A percentile compares a stretch with the other conserved stretches of the same genome.
phyloP scores from a whole-genome alignment of 2,113 vertebrate genomes.

The Morone chrysops region DNA sequence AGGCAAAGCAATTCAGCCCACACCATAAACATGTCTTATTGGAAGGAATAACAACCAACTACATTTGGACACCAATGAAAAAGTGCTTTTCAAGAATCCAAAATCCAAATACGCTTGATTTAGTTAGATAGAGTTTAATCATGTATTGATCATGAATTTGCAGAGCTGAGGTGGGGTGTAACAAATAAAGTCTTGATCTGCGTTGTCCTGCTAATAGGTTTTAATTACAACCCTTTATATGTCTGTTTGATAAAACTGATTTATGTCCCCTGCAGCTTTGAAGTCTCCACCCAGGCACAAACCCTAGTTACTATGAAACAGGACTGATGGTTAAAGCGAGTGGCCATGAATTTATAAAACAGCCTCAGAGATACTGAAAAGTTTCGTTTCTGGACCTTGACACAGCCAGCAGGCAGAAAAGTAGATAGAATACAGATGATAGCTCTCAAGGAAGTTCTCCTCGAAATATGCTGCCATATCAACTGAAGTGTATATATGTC shows the following conservation, averaged over 20 bases:
- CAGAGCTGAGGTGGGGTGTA: constrained; percentile 13
- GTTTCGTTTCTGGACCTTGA: constrained; percentile 18
- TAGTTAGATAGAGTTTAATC: constrained; percentile 28
- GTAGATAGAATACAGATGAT: neutral
- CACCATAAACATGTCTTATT: constrained; percentile 43
- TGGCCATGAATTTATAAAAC: constrained; percentile 38
- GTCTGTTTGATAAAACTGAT: constrained; percentile 44
- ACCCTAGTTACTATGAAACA: constrained; percentile 17
- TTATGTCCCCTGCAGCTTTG: constrained; percentile 31
- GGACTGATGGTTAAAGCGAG: constrained; percentile 24
- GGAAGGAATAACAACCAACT: constrained; percentile 22
- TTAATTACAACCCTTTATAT: constrained; percentile 25
- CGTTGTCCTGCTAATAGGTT: constrained; percentile 2
- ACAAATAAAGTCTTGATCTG: constrained; percentile 40
- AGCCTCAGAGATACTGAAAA: constrained; percentile 14
- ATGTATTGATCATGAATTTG: constrained; percentile 20
- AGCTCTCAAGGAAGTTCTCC: too few relatives aligned
- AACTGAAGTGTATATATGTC: neutral
- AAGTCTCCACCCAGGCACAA: constrained; percentile 28
- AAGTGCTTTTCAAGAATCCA: constrained; percentile 17
- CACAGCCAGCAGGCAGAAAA: neutral
- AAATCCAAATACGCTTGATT: constrained; percentile 27
- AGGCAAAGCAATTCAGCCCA: constrained; percentile 29
- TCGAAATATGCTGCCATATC: neutral
- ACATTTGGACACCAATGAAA: constrained; percentile 15